Conservation (phyloP, 2,797 vertebrate genomes). For the Aulostomus chinensis region DNA sequence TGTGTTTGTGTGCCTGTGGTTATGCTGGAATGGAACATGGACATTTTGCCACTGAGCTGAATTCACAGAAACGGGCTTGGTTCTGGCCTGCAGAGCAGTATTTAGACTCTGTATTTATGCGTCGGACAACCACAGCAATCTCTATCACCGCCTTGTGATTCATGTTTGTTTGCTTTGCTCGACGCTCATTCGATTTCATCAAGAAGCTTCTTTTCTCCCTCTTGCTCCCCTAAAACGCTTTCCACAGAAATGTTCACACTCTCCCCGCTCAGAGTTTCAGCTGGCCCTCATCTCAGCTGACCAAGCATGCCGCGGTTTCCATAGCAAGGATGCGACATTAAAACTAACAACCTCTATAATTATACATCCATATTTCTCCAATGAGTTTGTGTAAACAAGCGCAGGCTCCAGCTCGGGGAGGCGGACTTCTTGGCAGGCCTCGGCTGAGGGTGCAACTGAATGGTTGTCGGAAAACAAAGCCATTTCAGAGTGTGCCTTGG, state of each 20-base stretch:
- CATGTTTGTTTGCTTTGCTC: slow-evolving; percentile 76
- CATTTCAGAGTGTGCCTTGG: slow-evolving; percentile 73
- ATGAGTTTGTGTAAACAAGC: slow-evolving; percentile 79
- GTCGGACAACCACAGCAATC: slow-evolving; percentile 71
- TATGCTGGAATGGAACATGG: slow-evolving; percentile 70
- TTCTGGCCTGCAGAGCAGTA: slow-evolving; percentile 66
- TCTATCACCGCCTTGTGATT: slow-evolving; percentile 72
- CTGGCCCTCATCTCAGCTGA: slow-evolving; percentile 57
- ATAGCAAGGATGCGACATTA: slow-evolving; percentile 70
- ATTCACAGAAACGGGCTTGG: slow-evolving; percentile 74
- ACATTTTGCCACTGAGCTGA: slow-evolving; percentile 72
- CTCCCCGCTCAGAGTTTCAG: slow-evolving; percentile 53
- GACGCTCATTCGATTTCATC: slow-evolving; percentile 60
- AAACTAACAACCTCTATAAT: slow-evolving; percentile 78
- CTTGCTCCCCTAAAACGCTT: slow-evolving; percentile 17
- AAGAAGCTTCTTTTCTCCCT: slow-evolving; percentile 28
- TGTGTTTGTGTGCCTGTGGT: slow-evolving; percentile 73
- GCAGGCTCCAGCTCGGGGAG: slow-evolving; percentile 64
- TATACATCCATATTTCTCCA: slow-evolving; percentile 77
- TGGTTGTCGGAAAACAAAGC: slow-evolving; percentile 75
- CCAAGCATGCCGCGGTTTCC: slow-evolving; percentile 71
- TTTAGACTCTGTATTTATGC: slow-evolving; percentile 79
- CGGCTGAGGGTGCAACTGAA: slow-evolving; percentile 68
- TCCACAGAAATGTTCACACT: slow-evolving; percentile 60
- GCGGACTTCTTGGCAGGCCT: slow-evolving; percentile 69